Percentiles rank a stretch among this genome's conserved stretches.
These are phyloP conservation scores for Oncorhynchus gorbuscha DNA, from an alignment of 2,113 vertebrate species.

Conservation along the genomic window DNA sequence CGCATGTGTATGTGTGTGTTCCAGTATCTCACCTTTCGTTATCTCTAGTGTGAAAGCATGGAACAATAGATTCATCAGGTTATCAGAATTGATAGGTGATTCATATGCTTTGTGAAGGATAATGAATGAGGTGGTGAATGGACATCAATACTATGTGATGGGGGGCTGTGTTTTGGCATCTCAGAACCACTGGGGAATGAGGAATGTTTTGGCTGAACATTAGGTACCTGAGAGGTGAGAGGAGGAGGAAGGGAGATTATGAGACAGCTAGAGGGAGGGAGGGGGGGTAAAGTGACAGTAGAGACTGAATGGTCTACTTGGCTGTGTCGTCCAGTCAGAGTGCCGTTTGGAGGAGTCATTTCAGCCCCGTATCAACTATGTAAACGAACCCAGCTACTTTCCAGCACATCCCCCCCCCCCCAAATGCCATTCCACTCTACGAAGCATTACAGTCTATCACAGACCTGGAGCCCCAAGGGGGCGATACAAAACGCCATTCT, in stretches of 20 bases:
- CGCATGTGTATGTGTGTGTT: background rate
- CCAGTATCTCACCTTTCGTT: conserved; percentile 70
- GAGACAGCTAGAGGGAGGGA: background rate
- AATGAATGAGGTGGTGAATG: conserved; percentile 42
- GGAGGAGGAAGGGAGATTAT: background rate
- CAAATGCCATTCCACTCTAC: no score
- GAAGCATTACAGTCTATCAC: no score
- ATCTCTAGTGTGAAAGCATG: conserved; percentile 72
- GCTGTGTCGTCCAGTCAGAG: no score
- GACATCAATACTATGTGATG: conserved; percentile 8
- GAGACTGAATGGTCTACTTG: no score
- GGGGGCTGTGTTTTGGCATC: no score
- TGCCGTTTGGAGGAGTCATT: no score
- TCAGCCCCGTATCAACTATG: background rate
- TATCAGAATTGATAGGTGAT: conserved; percentile 39
- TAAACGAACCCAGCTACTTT: background rate
- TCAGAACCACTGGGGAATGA: background rate
- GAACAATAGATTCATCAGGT: conserved; percentile 66
- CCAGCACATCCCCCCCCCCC: no score
- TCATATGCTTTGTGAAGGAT: conserved; percentile 23
- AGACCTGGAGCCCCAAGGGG: no score
- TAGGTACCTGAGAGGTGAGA: background rate
- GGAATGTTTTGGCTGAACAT: background rate
- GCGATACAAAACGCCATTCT: no score
- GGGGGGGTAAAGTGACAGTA: background rate